These are phyloP conservation scores for Chiloscyllium punctatum DNA, from an alignment of 2,797 vertebrate genomes.

Conservation along the genomic window DNA sequence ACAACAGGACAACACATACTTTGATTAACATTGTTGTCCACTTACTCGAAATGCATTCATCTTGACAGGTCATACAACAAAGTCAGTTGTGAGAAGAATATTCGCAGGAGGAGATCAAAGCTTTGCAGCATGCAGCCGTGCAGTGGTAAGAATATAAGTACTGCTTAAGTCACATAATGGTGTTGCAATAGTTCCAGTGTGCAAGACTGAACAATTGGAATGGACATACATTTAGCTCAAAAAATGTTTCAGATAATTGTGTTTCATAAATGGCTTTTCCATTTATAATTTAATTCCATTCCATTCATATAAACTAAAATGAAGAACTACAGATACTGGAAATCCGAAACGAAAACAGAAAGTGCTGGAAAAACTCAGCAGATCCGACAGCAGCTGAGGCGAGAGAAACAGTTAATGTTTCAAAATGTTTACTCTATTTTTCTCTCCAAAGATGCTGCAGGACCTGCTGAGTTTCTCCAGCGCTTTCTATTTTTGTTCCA, in stretches of 20 bases:
- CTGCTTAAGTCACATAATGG: constrained; percentile 38
- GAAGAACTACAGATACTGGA: too few species aligned
- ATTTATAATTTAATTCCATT: too few species aligned
- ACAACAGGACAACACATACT: not conserved
- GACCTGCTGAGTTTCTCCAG: too few species aligned
- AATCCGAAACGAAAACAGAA: too few species aligned
- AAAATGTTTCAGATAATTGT: not conserved
- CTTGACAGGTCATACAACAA: not conserved
- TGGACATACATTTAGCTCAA: constrained; percentile 42
- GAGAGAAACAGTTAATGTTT: too few species aligned
- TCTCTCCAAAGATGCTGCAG: too few species aligned
- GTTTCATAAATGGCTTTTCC: not conserved
- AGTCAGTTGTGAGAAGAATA: constrained; percentile 44
- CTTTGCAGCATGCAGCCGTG: constrained; percentile 45
- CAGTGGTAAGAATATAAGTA: constrained; percentile 50
- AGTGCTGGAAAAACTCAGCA: too few species aligned
- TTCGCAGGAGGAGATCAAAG: constrained; percentile 45
- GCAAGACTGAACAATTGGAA: not conserved
- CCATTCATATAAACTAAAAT: too few species aligned
- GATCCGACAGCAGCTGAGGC: too few species aligned
- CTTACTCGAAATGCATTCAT: too few species aligned
- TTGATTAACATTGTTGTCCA: not conserved
- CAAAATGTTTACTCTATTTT: too few species aligned
- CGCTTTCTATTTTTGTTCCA: too few species aligned
- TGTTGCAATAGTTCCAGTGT: constrained; percentile 42